These are phyloP conservation scores for Agonopterix alstromeriana DNA, from an alignment of 2,888 invertebrate species.

Conservation along the genomic window DNA sequence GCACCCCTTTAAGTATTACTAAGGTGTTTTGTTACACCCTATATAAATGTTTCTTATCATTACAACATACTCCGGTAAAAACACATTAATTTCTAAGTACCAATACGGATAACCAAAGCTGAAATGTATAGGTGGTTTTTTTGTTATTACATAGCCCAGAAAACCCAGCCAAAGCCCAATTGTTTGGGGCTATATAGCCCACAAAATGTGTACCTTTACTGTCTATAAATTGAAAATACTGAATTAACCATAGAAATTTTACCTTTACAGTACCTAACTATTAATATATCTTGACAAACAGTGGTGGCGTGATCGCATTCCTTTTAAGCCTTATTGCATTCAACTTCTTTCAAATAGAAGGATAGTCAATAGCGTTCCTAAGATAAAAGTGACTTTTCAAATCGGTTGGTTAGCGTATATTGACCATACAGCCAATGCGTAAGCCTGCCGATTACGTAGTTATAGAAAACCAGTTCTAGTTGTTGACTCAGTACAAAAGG, in stretches of 20 bases:
- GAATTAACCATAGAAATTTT: neutral
- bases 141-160: no score
- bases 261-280: neutral
- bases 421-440: conserved; percentile 25
- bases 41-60: no score
- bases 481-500: conserved; percentile 37
- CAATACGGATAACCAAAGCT: no score
- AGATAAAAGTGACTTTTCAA: conserved; percentile 18
- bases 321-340: conserved; percentile 4
- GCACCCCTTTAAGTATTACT: no score
- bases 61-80: no score
- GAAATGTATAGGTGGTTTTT: no score
- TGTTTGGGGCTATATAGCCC: no score
- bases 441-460: conserved; percentile 22
- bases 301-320: conserved; percentile 32
- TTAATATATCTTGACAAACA: conserved; percentile 4
- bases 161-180: no score
- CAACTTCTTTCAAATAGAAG: conserved; percentile 6
- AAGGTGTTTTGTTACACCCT: no score
- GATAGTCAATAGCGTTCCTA: conserved; percentile 5
- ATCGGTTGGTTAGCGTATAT: conserved; percentile 32
- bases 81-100: no score
- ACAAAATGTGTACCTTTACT: no score
- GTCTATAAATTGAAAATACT: neutral
- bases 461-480: conserved; percentile 32